These are phyloP conservation scores for Druon quercuslanigerum DNA, from an alignment of 1,140 invertebrate species.

Conservation along the genomic window DNA sequence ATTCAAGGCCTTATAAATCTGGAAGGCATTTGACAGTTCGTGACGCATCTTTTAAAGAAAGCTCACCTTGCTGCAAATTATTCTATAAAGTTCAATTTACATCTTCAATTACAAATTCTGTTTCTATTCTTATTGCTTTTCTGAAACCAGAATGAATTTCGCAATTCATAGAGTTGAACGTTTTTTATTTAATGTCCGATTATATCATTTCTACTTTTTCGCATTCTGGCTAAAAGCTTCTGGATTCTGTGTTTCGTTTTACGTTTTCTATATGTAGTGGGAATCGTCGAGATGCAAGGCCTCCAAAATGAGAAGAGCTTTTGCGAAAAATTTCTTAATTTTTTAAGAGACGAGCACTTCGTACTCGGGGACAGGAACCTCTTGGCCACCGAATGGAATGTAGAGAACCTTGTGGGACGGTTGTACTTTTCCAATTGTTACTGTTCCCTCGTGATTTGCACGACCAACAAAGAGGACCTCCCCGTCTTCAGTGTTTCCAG, in stretches of 20 bases:
- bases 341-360: slow-evolving; percentile 79
- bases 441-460: slow-evolving; percentile 80
- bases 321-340: neutral
- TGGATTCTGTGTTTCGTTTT: neutral
- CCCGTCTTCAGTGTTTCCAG: slow-evolving; percentile 84
- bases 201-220: no score
- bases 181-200: no score
- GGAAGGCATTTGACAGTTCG: no score
- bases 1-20: no score
- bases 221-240: no score
- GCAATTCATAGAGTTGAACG: no score
- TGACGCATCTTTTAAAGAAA: no score
- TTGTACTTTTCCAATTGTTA: slow-evolving; percentile 85
- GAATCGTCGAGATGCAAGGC: slow-evolving; percentile 12
- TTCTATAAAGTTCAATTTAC: no score
- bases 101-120: no score
- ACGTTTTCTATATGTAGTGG: neutral
- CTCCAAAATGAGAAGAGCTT: neutral
- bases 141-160: no score
- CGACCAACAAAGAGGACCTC: slow-evolving; percentile 84
- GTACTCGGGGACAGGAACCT: slow-evolving; percentile 84
- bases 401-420: slow-evolving; percentile 83
- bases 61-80: no score
- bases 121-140: no score
- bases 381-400: slow-evolving; percentile 83